A percentile compares a stretch with the other conserved stretches of the same genome.
phyloP scores from a whole-genome alignment of 2,113 vertebrate genomes.

The Castor canadensis region DNA sequence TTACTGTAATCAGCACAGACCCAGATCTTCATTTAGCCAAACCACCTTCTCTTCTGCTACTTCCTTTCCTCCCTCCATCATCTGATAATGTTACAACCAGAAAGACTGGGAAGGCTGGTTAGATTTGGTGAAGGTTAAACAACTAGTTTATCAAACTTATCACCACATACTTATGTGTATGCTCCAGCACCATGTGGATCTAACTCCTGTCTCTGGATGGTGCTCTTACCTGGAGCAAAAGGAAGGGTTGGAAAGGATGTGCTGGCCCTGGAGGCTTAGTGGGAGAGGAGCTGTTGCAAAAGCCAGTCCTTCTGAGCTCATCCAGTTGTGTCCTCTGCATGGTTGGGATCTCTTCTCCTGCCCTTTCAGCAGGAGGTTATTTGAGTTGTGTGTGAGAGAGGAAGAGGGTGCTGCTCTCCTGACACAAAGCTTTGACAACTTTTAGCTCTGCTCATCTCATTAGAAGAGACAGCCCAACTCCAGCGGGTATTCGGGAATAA shows the following conservation, averaged over 20 bases:
- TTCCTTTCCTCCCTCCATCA: not conserved
- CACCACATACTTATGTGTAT: fast-evolving
- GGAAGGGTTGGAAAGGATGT: not conserved
- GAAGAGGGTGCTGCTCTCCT: not conserved
- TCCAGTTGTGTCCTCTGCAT: not conserved
- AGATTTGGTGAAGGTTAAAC: not conserved
- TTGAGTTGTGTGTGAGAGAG: not conserved
- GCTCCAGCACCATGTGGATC: not conserved
- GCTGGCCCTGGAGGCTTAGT: not conserved
- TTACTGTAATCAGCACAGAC: not conserved
- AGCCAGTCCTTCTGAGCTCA: not conserved
- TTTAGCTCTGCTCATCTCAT: not conserved
- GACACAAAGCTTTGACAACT: not conserved
- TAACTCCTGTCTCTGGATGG: not conserved
- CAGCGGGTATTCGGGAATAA: conserved; percentile 13
- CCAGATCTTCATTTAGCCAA: not conserved
- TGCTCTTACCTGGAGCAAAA: not conserved
- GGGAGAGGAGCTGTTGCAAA: not conserved
- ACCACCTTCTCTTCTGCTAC: not conserved
- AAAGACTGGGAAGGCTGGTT: not conserved
- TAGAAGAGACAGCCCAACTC: not conserved
- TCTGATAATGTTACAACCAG: not conserved
- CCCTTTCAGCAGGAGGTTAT: not conserved
- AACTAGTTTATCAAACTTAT: not conserved
- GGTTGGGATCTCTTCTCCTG: not conserved